These are phyloP conservation scores for Himalopsyche tibetana DNA, from an alignment of 2,888 invertebrate species.

Conservation along the genomic window DNA sequence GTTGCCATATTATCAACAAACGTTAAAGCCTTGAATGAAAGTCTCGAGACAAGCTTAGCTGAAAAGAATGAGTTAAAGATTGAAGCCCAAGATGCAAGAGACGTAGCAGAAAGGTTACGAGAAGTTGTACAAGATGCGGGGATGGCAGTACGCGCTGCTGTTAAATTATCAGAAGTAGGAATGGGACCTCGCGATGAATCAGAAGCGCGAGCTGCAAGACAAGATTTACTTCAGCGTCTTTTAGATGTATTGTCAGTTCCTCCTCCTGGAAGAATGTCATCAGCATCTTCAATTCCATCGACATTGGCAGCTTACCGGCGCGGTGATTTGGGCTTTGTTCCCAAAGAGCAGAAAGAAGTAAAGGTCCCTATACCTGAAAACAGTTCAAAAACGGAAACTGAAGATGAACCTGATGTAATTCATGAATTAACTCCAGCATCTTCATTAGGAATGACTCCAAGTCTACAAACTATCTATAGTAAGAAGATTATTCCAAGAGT, in stretches of 20 bases:
- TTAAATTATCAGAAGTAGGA: constrained; percentile 75
- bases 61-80: constrained; percentile 74
- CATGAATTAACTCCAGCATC: constrained; percentile 62
- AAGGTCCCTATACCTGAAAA: constrained; percentile 66
- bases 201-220: constrained; percentile 73
- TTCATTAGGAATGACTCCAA: constrained; percentile 34
- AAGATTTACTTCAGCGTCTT: constrained; percentile 77
- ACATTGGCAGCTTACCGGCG: constrained; percentile 78
- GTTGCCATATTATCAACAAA: constrained; percentile 74
- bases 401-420: constrained; percentile 54
- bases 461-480: constrained; percentile 52
- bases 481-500: constrained; percentile 47
- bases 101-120: constrained; percentile 77
- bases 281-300: constrained; percentile 73
- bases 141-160: constrained; percentile 78
- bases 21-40: constrained; percentile 77
- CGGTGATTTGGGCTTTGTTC: constrained; percentile 83
- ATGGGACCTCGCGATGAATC: constrained; percentile 73
- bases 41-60: constrained; percentile 75
- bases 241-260: constrained; percentile 74
- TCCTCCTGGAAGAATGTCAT: constrained; percentile 67
- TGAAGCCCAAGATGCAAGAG: constrained; percentile 73
- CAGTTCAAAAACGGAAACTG: constrained; percentile 55
- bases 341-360: constrained; percentile 70
- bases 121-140: constrained; percentile 80